Evolutionary conservation across 1,140 invertebrate genomes (phyloP), one percentile per base, ranked within the genome.

Genomic region (Ditylenchus dipsaci): DNA sequence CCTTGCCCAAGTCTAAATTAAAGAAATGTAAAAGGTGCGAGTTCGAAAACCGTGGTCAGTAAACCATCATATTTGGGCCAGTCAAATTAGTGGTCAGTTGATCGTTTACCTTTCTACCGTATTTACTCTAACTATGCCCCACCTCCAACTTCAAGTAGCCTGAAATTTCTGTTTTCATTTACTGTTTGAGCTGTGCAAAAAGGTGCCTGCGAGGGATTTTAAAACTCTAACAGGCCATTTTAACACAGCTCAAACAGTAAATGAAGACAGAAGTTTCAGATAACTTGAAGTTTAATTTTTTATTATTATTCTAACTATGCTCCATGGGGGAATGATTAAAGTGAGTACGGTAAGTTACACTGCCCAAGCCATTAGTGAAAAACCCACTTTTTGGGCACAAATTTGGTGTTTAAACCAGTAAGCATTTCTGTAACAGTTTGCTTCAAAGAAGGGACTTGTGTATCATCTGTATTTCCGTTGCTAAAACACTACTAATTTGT

Each of bases 341-440:
- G 11, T 45, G 11, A 45, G 11, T 45, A 45, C 11, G n/a, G n/a
- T 45, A 13, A 45, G n/a, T 45, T 45, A n/a, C n/a, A 45, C 11
- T 13, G 43, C 11, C 43, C 11, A 45, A 45, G n/a, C 43, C 11
- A 45, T 45, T n/a, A 45, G 43, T 11, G 19, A 23, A n/a, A 61
- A 23, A 45, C 66, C 58, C n/a, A 74, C 76, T 60, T 76, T 59
- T 66, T 74, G 17, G 76, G 72, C 1, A 78, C 38, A 67, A 71
- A 76, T 58, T 78, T 74, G 26, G 65, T 65, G 58, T 76, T 75
- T 17, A 66, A 76, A n/a, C 72, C 76, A 19, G 30, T 42, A 27
- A 76, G 33, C 49, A 76, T 61, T 42, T 79, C 65, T 19, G 75
- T 75, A 11, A 76, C 19, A 29, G 75, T 71, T 11, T 76, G 29